Evolutionary conservation across 2,113 vertebrate species (phyloP), one percentile per base, ranked within the genome.

Genomic region (Gymnocephalus cernua): DNA sequence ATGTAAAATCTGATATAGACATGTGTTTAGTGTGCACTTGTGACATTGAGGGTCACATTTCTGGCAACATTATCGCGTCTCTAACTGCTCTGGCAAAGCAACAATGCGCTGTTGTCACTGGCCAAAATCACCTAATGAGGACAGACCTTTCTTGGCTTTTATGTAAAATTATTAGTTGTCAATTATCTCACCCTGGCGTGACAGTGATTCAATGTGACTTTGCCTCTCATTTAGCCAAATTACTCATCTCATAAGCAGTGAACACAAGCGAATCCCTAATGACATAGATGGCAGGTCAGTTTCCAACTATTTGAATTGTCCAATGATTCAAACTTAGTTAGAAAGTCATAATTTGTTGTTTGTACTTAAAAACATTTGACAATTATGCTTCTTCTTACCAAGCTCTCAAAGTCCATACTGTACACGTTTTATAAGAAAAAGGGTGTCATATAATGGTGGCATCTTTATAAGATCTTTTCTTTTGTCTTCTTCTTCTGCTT

Each of bases 181-280:
- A 70, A 72, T 85, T 54, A 77, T 58, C 14, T 61, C 25, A 29
- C 2, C 12, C n/a, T 6, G 13, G 12, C 15, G 4, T 65, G 41
- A 44, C 62, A 41, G 19, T 76, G 61, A 77, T 73, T 57, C 19
- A 41, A 67, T 72, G 35, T 38, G 66, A 71, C 59, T 76, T 54
- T 67, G 66, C 13, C 15, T 72, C 53, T 66, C 25, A 21, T 61
- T 80, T 58, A 21, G 25, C 5, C 44, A 53, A 57, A 59, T 65
- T 11, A 54, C 18, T 62, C 16, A 38, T 61, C 23, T 85, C 18
- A 62, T 18, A n/a, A 35, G 66, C 51, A 18, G 14, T 67, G 45
- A 82, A 63, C 69, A 74, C 47, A 63, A 54, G 44, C 38, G 32
- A 58, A 64, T 48, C 57, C 45, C 32, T 35, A 7, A 25, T 62